Conservation (phyloP, 1,140 invertebrate species). For the Lordiphosa clarofinis region DNA sequence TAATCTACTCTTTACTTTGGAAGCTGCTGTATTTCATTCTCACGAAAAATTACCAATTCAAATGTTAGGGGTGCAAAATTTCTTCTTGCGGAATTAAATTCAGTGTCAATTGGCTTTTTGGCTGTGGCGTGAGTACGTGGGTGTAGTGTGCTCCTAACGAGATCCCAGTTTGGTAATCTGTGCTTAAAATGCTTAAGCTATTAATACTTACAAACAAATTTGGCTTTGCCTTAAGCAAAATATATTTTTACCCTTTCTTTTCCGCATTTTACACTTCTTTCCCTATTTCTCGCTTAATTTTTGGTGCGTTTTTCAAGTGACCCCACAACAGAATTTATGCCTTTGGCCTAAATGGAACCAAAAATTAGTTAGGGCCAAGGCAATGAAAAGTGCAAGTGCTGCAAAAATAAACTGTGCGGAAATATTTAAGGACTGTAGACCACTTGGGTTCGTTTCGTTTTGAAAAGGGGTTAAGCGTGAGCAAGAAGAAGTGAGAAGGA, state of each 20-base stretch:
- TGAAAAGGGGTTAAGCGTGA: neutral
- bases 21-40: slow-evolving; percentile 31
- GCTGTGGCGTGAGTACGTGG: slow-evolving; percentile 18
- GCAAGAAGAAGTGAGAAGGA: too few relatives aligned
- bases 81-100: slow-evolving; percentile 65
- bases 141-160: slow-evolving; percentile 9
- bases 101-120: slow-evolving; percentile 63
- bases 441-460: slow-evolving; percentile 29
- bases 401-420: slow-evolving; percentile 68
- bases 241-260: neutral
- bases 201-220: slow-evolving; percentile 31
- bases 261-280: slow-evolving; percentile 16
- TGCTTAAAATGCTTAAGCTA: slow-evolving; percentile 34
- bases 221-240: slow-evolving; percentile 18
- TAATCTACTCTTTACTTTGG: slow-evolving; percentile 1
- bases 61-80: slow-evolving; percentile 58
- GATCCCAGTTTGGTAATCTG: slow-evolving; percentile 32
- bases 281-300: slow-evolving; percentile 46
- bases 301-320: slow-evolving; percentile 42
- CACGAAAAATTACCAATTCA: slow-evolving; percentile 68
- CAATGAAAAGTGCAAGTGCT: slow-evolving; percentile 64
- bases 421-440: slow-evolving; percentile 67
- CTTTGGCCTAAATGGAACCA: slow-evolving; percentile 23
- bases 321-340: slow-evolving; percentile 57
- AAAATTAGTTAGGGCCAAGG: slow-evolving; percentile 32